Percentiles rank a stretch among this genome's conserved stretches.
Conservation (phyloP, 1,140 invertebrate species). For the Trachymyrmex cornetzi region DNA sequence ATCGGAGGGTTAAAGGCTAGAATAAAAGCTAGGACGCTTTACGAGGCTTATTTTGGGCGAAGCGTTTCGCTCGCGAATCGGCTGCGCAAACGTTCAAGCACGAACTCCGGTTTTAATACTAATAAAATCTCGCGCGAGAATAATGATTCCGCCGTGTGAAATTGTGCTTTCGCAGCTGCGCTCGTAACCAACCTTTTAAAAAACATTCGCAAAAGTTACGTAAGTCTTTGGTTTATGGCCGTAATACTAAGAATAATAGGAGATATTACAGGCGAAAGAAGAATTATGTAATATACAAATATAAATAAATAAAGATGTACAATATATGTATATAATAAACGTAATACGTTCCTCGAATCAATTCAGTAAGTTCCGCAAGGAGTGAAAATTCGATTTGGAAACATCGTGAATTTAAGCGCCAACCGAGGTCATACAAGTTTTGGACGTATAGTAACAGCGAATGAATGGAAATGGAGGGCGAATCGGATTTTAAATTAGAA, state of each 20-base stretch:
- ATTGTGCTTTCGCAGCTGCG: not conserved
- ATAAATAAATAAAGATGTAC: not conserved
- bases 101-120: constrained; percentile 56
- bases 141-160: constrained; percentile 47
- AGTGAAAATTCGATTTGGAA: constrained; percentile 44
- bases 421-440: constrained; percentile 39
- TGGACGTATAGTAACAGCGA: constrained; percentile 32
- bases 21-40: constrained; percentile 42
- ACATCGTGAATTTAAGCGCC: constrained; percentile 49
- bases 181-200: not conserved
- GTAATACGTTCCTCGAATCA: constrained; percentile 18
- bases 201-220: not conserved
- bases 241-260: too few species aligned
- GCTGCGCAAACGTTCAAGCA: constrained; percentile 53
- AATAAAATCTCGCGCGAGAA: constrained; percentile 56
- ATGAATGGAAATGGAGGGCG: constrained; percentile 56
- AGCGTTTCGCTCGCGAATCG: constrained; percentile 50
- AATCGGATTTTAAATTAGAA: constrained; percentile 64
- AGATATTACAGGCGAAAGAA: not conserved
- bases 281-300: constrained; percentile 1
- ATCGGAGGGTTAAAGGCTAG: constrained; percentile 42
- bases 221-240: not conserved
- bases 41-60: constrained; percentile 56
- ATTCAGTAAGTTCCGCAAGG: constrained; percentile 16
- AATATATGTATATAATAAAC: not conserved